phyloP scores from a whole-genome alignment of 2,888 invertebrate species.

The Keiferia lycopersicella region DNA sequence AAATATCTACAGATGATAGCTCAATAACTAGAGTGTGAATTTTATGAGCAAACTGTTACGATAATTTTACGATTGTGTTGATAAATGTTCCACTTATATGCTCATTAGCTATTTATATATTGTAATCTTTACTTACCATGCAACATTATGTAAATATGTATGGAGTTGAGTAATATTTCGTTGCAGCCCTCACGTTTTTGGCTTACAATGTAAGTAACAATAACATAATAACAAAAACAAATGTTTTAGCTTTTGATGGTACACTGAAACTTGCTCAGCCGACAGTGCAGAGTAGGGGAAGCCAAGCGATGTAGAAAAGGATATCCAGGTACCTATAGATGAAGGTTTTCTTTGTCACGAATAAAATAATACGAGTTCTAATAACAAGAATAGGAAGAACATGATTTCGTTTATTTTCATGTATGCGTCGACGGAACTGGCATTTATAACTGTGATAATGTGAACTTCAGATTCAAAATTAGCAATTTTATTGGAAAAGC shows the following conservation, averaged over 20 bases:
- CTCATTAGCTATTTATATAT: slow-evolving; percentile 27
- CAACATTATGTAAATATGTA: slow-evolving; percentile 21
- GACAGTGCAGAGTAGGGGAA: not conserved
- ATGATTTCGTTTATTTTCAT: not conserved
- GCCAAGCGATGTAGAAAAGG: no score
- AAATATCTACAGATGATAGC: slow-evolving; percentile 6
- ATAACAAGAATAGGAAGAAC: no score
- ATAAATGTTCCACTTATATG: slow-evolving; percentile 36
- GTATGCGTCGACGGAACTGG: not conserved
- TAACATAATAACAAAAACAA: not conserved
- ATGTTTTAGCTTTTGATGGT: not conserved
- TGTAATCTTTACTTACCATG: slow-evolving; percentile 19
- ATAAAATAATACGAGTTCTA: no score
- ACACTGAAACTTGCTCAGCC: not conserved
- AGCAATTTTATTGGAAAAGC: slow-evolving; percentile 29
- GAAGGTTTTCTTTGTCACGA: no score
- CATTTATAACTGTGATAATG: not conserved
- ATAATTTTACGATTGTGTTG: slow-evolving; percentile 27
- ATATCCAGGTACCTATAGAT: no score
- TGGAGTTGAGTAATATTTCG: slow-evolving; percentile 19
- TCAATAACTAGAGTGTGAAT: slow-evolving; percentile 48
- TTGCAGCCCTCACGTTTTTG: slow-evolving; percentile 10
- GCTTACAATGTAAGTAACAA: not conserved
- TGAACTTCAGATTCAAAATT: slow-evolving; percentile 8
- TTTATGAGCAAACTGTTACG: slow-evolving; percentile 34